These are phyloP conservation scores for Caranx melampygus DNA, from an alignment of 2,113 vertebrate species.

Conservation along the genomic window DNA sequence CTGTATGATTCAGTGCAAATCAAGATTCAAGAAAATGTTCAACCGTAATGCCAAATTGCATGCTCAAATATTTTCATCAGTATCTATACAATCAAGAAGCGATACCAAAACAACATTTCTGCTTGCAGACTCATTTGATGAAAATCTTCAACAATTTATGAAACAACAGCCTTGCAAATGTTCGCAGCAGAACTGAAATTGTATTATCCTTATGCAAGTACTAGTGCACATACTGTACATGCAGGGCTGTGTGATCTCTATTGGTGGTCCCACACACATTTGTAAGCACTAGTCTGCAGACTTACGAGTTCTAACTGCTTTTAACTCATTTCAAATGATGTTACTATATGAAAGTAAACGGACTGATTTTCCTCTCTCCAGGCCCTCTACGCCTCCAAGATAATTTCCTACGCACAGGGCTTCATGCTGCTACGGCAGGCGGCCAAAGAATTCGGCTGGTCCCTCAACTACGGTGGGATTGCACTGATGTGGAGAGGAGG, in stretches of 20 bases:
- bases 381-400: constrained; percentile 98
- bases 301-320: neutral
- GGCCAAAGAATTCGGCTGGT: constrained; percentile 94
- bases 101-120: too few species aligned
- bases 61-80: too few species aligned
- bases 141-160: too few species aligned
- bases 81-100: too few species aligned
- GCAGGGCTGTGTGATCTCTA: neutral
- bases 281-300: neutral
- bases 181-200: neutral
- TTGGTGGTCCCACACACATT: neutral
- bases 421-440: constrained; percentile 98
- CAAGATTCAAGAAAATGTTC: too few species aligned
- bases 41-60: too few species aligned
- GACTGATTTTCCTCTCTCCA: constrained; percentile 55
- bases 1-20: too few species aligned
- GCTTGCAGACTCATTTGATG: too few species aligned
- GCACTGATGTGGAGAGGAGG: constrained; percentile 99
- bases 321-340: neutral
- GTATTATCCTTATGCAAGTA: too few species aligned
- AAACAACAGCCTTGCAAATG: too few species aligned
- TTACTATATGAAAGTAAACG: neutral
- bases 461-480: constrained; percentile 94
- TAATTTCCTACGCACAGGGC: constrained; percentile 97
- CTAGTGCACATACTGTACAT: too few species aligned